A percentile compares a stretch with the other conserved stretches of the same genome.
phyloP scores from a whole-genome alignment of 1,140 invertebrate genomes.

The Pogonognathellus flavescens region DNA sequence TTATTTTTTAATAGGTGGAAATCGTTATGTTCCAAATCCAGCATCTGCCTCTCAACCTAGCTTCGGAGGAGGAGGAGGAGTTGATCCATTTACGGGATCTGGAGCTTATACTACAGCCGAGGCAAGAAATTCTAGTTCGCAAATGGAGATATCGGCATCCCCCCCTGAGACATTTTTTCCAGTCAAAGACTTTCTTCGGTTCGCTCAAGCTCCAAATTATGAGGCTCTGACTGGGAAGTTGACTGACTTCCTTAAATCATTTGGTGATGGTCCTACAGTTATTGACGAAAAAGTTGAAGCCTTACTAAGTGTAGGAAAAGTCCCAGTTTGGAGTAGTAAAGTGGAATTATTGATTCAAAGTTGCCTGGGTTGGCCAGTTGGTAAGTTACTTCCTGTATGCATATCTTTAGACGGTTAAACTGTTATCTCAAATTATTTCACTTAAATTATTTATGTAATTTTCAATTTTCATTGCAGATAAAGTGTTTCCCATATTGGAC shows the following conservation, averaged over 20 bases:
- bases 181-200: conserved; percentile 59
- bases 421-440: neutral
- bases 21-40: conserved; percentile 72
- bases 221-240: conserved; percentile 57
- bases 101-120: conserved; percentile 68
- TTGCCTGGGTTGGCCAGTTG: conserved; percentile 83
- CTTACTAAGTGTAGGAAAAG: conserved; percentile 64
- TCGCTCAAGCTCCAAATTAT: conserved; percentile 62
- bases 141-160: neutral
- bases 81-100: conserved; percentile 71
- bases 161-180: conserved; percentile 53
- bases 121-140: neutral
- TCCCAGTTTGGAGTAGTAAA: conserved; percentile 77
- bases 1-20: conserved; percentile 68
- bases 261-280: conserved; percentile 29
- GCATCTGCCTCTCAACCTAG: neutral
- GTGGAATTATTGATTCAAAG: conserved; percentile 80
- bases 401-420: neutral
- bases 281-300: neutral
- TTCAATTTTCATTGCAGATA: conserved; percentile 54
- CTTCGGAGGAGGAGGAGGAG: conserved; percentile 33
- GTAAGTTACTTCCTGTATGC: conserved; percentile 69
- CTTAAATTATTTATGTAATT: conserved; percentile 39
- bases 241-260: conserved; percentile 56
- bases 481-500: conserved; percentile 88